A percentile compares a stretch with the other conserved stretches of the same genome.
phyloP scores from a whole-genome alignment of 1,140 invertebrate species.

The Brachystomella parvula region DNA sequence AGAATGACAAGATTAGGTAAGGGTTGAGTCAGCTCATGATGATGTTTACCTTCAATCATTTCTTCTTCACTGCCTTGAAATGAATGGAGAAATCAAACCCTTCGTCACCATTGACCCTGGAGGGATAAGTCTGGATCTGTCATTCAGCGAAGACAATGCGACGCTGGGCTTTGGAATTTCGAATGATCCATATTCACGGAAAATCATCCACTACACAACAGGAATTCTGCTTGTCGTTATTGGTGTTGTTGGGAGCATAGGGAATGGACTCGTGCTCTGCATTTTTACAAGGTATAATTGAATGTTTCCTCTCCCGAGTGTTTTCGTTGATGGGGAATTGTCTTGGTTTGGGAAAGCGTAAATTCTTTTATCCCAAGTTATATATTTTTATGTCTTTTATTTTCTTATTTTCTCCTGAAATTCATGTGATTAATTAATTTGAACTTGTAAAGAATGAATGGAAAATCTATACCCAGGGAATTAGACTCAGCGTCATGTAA shows the following conservation, averaged over 20 bases:
- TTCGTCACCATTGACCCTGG: no score
- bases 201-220: slow-evolving; percentile 38
- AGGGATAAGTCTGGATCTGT: no score
- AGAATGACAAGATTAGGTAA: no score
- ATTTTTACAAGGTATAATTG: slow-evolving; percentile 42
- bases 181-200: neutral
- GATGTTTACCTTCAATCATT: no score
- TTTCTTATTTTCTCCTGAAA: neutral
- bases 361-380: neutral
- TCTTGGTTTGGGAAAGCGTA: neutral
- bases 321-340: no score
- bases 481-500: neutral
- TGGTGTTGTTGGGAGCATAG: slow-evolving; percentile 40
- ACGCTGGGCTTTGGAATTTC: slow-evolving; percentile 20
- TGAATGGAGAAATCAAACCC: no score
- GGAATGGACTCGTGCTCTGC: slow-evolving; percentile 43
- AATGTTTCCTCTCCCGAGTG: neutral
- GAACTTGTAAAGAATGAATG: neutral
- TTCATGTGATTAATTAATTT: neutral
- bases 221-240: slow-evolving; percentile 41
- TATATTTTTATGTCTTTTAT: neutral
- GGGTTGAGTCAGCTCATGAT: no score
- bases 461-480: neutral
- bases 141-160: no score
- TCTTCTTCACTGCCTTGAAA: no score